phyloP scores from a whole-genome alignment of 1,140 invertebrate species.

The Diprion similis region DNA sequence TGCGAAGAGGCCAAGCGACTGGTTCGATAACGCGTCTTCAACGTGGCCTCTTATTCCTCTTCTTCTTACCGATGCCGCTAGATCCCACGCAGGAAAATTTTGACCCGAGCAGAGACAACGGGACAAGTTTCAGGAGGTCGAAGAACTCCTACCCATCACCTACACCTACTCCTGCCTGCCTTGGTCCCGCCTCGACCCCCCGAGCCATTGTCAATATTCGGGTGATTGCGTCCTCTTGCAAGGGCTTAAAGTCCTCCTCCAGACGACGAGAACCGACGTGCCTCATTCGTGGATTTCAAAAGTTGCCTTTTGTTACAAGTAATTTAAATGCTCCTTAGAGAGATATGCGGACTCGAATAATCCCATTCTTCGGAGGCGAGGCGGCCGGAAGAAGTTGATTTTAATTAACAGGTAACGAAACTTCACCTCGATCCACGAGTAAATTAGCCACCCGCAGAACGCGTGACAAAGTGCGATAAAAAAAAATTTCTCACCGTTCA shows the following conservation, averaged over 20 bases:
- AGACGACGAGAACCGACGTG: neutral
- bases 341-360: neutral
- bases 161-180: too few relatives aligned
- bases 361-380: neutral
- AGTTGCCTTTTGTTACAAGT: neutral
- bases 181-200: neutral
- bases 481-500: neutral
- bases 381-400: neutral
- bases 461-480: neutral
- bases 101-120: neutral
- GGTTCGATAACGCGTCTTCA: neutral
- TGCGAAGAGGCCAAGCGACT: neutral
- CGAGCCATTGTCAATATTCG: slow-evolving; percentile 4
- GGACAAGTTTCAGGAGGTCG: neutral
- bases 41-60: neutral
- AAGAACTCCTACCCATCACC: neutral
- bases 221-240: neutral
- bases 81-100: neutral
- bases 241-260: neutral
- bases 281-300: neutral
- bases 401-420: neutral
- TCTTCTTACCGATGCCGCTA: too few relatives aligned
- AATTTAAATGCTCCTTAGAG: neutral
- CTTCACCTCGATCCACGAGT: neutral
- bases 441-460: neutral